These are phyloP conservation scores for Clavelina lepadiformis DNA, from an alignment of 23 tunicate species.

Conservation along the genomic window DNA sequence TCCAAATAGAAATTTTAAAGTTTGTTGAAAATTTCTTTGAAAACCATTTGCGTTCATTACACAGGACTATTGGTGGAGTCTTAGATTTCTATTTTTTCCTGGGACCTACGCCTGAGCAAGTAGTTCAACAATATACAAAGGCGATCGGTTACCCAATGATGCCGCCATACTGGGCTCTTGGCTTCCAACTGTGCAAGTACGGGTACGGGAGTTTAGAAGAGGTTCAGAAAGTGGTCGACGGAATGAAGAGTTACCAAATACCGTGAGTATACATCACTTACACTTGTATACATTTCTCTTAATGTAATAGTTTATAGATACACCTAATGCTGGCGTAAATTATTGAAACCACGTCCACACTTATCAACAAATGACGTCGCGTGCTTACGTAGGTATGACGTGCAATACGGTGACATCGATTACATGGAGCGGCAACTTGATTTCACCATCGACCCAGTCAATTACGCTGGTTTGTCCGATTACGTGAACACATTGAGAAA, in stretches of 20 bases:
- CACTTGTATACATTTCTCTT: not conserved
- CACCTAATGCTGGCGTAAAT: not conserved
- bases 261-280: slow-evolving; percentile 44
- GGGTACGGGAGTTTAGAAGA: slow-evolving; percentile 65
- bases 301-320: not conserved
- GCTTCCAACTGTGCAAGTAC: slow-evolving; percentile 82
- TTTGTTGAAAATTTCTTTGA: too few relatives aligned
- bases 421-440: slow-evolving; percentile 66
- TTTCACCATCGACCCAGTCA: slow-evolving; percentile 39
- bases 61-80: slow-evolving; percentile 87
- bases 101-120: slow-evolving; percentile 86
- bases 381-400: slow-evolving; percentile 40
- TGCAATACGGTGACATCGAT: slow-evolving; percentile 76
- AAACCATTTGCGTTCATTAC: too few relatives aligned
- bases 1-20: too few relatives aligned
- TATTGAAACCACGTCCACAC: not conserved
- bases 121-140: slow-evolving; percentile 59
- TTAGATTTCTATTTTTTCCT: slow-evolving; percentile 81
- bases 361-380: not conserved
- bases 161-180: slow-evolving; percentile 95
- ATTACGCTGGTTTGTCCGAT: slow-evolving; percentile 22
- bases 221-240: slow-evolving; percentile 73
- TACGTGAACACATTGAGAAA: slow-evolving; percentile 46
- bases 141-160: slow-evolving; percentile 77
- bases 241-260: slow-evolving; percentile 43